Evolutionary conservation across 2,113 vertebrate genomes (phyloP).

Genomic region (Apistogramma diplotaenia): DNA sequence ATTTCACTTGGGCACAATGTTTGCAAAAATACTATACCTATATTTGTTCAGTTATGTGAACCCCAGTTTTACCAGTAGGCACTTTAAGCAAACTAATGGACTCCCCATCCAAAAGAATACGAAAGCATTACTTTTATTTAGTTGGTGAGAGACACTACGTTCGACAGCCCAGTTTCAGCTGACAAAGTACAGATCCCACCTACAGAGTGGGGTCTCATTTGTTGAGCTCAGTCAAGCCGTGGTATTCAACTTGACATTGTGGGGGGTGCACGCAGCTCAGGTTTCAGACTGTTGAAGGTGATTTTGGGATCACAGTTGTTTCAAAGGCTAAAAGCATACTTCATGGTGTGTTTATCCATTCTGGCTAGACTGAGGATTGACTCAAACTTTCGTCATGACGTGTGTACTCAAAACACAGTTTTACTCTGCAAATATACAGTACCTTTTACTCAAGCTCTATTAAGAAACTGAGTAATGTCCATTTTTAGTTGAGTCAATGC

Average conservation of each 20-base stretch:
- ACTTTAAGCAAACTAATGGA: background rate
- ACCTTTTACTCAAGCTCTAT: background rate
- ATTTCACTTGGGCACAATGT: background rate
- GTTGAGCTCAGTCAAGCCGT: slow-evolving; percentile 38
- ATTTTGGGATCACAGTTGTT: slow-evolving; percentile 72
- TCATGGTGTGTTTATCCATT: slow-evolving; percentile 62
- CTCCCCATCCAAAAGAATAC: background rate
- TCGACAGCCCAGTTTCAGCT: slow-evolving; percentile 53
- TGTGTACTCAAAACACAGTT: slow-evolving; percentile 46
- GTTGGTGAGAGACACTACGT: slow-evolving; percentile 30
- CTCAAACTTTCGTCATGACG: slow-evolving; percentile 48
- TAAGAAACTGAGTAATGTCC: background rate
- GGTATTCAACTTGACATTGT: slow-evolving; percentile 63
- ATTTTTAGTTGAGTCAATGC: background rate
- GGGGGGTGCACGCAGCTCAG: slow-evolving; percentile 58
- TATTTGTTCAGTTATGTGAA: background rate
- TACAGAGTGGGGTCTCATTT: slow-evolving; percentile 62
- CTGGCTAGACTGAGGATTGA: slow-evolving; percentile 54
- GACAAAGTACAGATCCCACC: slow-evolving; percentile 67
- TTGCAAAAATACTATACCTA: background rate
- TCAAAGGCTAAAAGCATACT: slow-evolving; percentile 72
- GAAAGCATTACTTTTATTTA: slow-evolving; percentile 7
- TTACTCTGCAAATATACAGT: slow-evolving; percentile 16
- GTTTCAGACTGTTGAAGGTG: slow-evolving; percentile 74
- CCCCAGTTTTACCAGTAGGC: background rate